These are phyloP conservation scores for Bacillus rossius DNA, from an alignment of 1,140 invertebrate genomes.

Conservation along the genomic window DNA sequence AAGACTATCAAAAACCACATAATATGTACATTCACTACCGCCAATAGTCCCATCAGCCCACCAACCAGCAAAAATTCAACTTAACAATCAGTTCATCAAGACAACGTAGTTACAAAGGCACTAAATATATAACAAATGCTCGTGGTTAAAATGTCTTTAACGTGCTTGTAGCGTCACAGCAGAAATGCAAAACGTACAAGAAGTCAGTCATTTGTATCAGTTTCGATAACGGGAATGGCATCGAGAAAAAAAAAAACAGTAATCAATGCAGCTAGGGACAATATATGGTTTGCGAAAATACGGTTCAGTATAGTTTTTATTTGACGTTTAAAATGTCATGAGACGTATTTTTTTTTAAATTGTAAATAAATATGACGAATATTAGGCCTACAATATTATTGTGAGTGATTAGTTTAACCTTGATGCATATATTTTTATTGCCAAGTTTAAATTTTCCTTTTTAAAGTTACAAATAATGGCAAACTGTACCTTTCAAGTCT, in stretches of 20 bases:
- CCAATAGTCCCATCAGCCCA: neutral
- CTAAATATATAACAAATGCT: neutral
- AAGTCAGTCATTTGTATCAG: neutral
- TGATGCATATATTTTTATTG: neutral
- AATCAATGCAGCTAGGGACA: too few species aligned
- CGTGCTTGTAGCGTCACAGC: neutral
- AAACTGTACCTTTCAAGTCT: too few species aligned
- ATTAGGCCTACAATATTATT: neutral
- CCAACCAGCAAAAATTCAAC: neutral
- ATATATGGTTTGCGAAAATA: neutral
- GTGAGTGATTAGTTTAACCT: neutral
- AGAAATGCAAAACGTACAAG: neutral
- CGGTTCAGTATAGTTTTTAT: neutral
- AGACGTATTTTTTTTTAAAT: neutral
- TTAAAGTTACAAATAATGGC: too few species aligned
- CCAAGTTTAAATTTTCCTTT: too few species aligned
- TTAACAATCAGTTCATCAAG: neutral
- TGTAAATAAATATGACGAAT: neutral
- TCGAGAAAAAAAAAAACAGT: slow-evolving; percentile 1
- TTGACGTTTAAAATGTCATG: neutral
- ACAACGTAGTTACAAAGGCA: neutral
- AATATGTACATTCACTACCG: neutral
- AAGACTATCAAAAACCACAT: too few species aligned
- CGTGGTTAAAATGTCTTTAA: neutral
- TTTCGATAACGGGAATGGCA: neutral